Conservation (phyloP, 1,140 invertebrate species). For the Plectrocnemia conspersa region DNA sequence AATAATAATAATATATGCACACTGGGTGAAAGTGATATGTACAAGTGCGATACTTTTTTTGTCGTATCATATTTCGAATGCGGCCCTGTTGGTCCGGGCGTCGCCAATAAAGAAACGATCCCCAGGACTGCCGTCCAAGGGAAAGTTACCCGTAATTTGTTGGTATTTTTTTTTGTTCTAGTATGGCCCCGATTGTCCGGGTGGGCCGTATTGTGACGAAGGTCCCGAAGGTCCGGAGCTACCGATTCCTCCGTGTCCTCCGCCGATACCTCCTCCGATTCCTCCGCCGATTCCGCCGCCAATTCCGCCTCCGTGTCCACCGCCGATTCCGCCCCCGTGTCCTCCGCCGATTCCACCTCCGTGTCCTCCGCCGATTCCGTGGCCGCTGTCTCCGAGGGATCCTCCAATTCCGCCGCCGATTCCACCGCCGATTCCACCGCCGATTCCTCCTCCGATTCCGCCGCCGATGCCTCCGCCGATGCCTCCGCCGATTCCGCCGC, state of each 20-base stretch:
- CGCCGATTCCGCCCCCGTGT: conserved; percentile 33
- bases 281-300: conserved; percentile 34
- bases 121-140: conserved; percentile 11
- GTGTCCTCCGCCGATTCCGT: conserved; percentile 36
- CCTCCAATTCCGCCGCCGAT: conserved; percentile 39
- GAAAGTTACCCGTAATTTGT: conserved; percentile 28
- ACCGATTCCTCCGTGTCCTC: conserved; percentile 40
- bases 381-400: conserved; percentile 36
- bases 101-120: conserved; percentile 28
- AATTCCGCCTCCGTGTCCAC: conserved; percentile 30
- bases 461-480: conserved; percentile 40
- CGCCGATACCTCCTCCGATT: conserved; percentile 35
- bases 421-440: conserved; percentile 38
- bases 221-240: conserved; percentile 39
- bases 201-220: conserved; percentile 60
- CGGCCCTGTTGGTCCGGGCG: conserved; percentile 13
- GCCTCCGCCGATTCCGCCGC: conserved; percentile 45
- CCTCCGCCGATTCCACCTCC: conserved; percentile 30
- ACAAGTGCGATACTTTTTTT: conserved; percentile 33
- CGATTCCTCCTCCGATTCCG: conserved; percentile 40
- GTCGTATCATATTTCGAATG: conserved; percentile 26
- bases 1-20: conserved; percentile 37
- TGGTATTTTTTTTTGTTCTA: conserved; percentile 13
- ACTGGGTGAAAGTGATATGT: conserved; percentile 35
- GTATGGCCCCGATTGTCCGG: conserved; percentile 44